Base-by-base conservation (phyloP, 2,113 vertebrate genomes). In the Sander lucioperca region DNA sequence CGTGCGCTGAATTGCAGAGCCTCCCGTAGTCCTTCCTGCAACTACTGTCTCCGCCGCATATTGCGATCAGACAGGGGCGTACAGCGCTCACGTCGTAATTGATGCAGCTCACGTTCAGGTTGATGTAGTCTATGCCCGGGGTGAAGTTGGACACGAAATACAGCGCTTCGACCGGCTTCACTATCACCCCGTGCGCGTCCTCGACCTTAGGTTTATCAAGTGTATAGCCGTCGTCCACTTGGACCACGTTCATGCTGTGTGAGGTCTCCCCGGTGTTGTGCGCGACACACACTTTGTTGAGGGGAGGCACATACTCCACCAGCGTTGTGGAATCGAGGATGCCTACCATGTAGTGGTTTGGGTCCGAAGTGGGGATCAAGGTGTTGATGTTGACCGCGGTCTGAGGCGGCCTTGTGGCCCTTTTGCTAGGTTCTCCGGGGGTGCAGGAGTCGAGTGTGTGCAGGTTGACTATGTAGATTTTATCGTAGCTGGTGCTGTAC, bases 121-220 rank as follows among this genome's bases (percentile, higher is more conserved):
- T 80, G 33, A 80, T 50, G 69, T 80, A 80, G 25, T 80, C 78
- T 8, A 80, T 33, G 1, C 69, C 78, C 7, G 69, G 78, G 0
- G 78, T 80, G 10, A 80, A 80, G 43, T 74, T 80, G 2, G 78
- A 80, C 1, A 80, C 68, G 1, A 80, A 66, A 6, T 73, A 39
- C 0, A 80, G 3, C 3, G 9, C 61, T 4, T 39, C 36, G 8
- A 39, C 36, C 8, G 36, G 36, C 2, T 39, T 39, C 36, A 39
- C 36, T 39, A 39, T 73, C 23, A 74, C 39, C 2, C 69, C 59
- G 19, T 54, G 51, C 0, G 50, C 19, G 7, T 8, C 4, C n/a
- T 57, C 50, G 3, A 80, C 9, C 3, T 6, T 0, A 0, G 78
- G 78, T 36, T 14, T 43, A 36, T 73, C 59, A 0, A 80, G 0